These are phyloP conservation scores for Centroberyx gerrardi DNA, from an alignment of 2,797 vertebrate genomes.

Conservation along the genomic window DNA sequence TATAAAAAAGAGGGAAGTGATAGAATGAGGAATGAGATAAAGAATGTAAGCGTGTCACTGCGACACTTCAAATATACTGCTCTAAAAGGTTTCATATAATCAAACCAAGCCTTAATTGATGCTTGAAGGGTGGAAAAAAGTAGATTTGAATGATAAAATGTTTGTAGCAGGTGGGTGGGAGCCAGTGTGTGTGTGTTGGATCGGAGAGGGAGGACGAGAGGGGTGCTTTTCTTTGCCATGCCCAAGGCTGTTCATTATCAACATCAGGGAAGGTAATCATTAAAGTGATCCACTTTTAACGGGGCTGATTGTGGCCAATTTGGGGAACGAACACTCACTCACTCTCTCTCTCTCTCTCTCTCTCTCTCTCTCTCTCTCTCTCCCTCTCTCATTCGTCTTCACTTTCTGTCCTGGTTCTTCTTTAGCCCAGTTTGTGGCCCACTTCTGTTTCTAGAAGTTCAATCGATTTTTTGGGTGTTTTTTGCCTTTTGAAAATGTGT, in stretches of 20 bases:
- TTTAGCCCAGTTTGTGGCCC: slow-evolving; percentile 84
- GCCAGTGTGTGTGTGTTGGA: background rate
- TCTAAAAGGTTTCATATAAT: background rate
- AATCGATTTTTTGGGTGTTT: slow-evolving; percentile 53
- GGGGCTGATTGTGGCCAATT: slow-evolving; percentile 76
- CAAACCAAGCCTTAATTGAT: background rate
- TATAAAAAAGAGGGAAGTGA: no score
- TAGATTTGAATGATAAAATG: slow-evolving; percentile 15
- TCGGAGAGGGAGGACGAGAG: background rate
- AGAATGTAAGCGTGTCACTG: no score
- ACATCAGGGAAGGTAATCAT: slow-evolving; percentile 74
- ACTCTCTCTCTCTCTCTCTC: background rate
- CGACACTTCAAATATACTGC: no score
- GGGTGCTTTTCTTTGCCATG: slow-evolving; percentile 74
- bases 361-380: no score
- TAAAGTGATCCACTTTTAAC: slow-evolving; percentile 79
- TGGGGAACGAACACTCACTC: slow-evolving; percentile 67
- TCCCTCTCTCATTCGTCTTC: slow-evolving; percentile 23
- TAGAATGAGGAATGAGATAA: no score
- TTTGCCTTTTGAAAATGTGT: background rate
- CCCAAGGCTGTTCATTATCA: slow-evolving; percentile 82
- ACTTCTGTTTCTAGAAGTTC: slow-evolving; percentile 66
- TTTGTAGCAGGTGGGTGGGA: slow-evolving; percentile 6
- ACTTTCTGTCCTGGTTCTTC: slow-evolving; percentile 77
- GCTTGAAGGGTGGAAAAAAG: slow-evolving; percentile 16